These are phyloP conservation scores for Meriones psammophilus DNA, from an alignment of 2,797 vertebrate genomes.

Conservation along the genomic window DNA sequence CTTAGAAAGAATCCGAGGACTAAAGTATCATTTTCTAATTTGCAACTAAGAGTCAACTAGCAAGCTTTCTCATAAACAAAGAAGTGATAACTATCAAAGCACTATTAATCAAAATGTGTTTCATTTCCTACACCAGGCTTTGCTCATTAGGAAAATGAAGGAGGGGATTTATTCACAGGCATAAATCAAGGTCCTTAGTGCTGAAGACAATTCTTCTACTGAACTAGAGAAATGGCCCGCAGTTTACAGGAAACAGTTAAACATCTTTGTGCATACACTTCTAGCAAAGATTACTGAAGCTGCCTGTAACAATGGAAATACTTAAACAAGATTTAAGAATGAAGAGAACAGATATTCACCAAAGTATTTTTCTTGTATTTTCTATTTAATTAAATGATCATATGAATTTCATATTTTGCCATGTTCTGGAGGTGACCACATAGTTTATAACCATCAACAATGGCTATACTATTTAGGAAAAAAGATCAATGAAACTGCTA, in stretches of 20 bases:
- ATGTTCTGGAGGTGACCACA: background rate
- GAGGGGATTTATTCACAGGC: constrained; percentile 52
- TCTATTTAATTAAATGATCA: background rate
- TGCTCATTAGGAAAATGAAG: constrained; percentile 80
- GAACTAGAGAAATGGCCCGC: constrained; percentile 66
- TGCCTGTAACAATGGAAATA: constrained; percentile 62
- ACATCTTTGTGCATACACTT: constrained; percentile 47
- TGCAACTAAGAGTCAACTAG: constrained; percentile 73
- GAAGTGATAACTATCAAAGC: constrained; percentile 82
- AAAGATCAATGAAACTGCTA: constrained; percentile 40
- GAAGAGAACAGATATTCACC: background rate
- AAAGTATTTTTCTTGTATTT: too few relatives aligned
- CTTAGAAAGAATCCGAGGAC: constrained; percentile 22
- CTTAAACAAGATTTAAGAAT: constrained; percentile 61
- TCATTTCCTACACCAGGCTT: constrained; percentile 73
- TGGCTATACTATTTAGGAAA: constrained; percentile 56
- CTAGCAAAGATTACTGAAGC: constrained; percentile 45
- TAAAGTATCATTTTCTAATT: constrained; percentile 76
- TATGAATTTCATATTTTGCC: background rate
- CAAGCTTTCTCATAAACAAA: constrained; percentile 74
- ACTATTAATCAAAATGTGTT: constrained; percentile 82
- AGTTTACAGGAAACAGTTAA: constrained; percentile 71
- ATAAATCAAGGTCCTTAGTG: constrained; percentile 80
- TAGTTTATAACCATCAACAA: constrained; percentile 7
- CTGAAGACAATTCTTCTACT: constrained; percentile 48